These are phyloP conservation scores for Metopolophium dirhodum DNA, from an alignment of 1,140 invertebrate genomes.

Conservation along the genomic window DNA sequence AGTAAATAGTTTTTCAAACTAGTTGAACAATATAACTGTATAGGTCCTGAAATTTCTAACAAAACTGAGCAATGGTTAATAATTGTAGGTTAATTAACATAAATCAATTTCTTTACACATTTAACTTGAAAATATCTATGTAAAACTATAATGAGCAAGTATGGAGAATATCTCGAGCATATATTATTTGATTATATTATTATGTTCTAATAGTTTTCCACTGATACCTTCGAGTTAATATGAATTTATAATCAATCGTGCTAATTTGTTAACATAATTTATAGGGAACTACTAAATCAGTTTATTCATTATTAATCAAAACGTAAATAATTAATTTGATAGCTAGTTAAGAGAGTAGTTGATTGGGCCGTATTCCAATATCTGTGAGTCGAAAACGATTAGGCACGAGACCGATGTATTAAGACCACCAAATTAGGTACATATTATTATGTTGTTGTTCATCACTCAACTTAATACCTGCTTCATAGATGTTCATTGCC, in stretches of 20 bases:
- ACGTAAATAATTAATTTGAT: background rate
- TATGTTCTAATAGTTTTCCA: background rate
- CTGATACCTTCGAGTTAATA: background rate
- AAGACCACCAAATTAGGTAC: background rate
- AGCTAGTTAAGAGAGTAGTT: background rate
- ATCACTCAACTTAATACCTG: background rate
- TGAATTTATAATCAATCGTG: background rate
- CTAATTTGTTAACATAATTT: constrained; percentile 6
- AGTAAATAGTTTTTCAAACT: no score
- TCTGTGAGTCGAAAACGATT: background rate
- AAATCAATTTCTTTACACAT: no score
- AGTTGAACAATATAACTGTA: no score
- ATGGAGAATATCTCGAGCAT: no score
- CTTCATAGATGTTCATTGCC: no score
- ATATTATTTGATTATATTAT: no score
- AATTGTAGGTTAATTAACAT: no score
- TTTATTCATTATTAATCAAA: constrained; percentile 2
- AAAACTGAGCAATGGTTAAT: no score
- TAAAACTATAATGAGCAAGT: no score
- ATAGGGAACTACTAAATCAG: background rate
- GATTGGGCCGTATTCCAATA: background rate
- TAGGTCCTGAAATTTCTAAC: no score
- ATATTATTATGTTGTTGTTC: background rate
- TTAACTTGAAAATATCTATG: no score
- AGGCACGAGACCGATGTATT: background rate